Evolutionary conservation across 2,888 invertebrate genomes (phyloP).

Genomic region (Lasioglossum leucozonium): DNA sequence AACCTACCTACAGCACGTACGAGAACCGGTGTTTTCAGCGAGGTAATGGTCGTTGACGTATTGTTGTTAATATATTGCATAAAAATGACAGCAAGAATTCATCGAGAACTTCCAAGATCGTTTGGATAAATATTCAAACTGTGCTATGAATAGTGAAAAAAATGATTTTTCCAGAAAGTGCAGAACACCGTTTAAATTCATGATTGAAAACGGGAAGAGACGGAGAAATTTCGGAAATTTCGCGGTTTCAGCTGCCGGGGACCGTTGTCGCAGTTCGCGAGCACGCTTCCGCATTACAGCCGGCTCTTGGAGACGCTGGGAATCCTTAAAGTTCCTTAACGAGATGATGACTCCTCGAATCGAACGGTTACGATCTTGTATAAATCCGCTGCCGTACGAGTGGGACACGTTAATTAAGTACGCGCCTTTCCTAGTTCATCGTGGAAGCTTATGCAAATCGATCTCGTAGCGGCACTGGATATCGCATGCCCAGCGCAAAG

Average conservation of each 20-base stretch:
- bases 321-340: slow-evolving; percentile 64
- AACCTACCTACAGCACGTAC: too few species aligned
- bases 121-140: too few species aligned
- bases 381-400: slow-evolving; percentile 57
- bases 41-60: too few species aligned
- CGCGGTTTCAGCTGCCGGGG: slow-evolving; percentile 18
- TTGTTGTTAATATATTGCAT: too few species aligned
- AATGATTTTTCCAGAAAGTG: too few species aligned
- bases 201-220: background rate
- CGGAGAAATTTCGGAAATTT: slow-evolving; percentile 32
- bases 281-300: slow-evolving; percentile 53
- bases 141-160: too few species aligned
- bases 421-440: slow-evolving; percentile 64
- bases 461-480: slow-evolving; percentile 58
- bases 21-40: too few species aligned
- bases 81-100: too few species aligned
- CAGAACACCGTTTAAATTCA: background rate
- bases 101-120: too few species aligned
- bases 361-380: slow-evolving; percentile 62
- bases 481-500: slow-evolving; percentile 49
- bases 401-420: slow-evolving; percentile 69
- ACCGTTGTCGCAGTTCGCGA: slow-evolving; percentile 24
- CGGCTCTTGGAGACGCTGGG: slow-evolving; percentile 44
- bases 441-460: slow-evolving; percentile 68
- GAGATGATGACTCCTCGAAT: slow-evolving; percentile 61